phyloP scores from a whole-genome alignment of 2,888 invertebrate species.

The Cremastinae sp. region DNA sequence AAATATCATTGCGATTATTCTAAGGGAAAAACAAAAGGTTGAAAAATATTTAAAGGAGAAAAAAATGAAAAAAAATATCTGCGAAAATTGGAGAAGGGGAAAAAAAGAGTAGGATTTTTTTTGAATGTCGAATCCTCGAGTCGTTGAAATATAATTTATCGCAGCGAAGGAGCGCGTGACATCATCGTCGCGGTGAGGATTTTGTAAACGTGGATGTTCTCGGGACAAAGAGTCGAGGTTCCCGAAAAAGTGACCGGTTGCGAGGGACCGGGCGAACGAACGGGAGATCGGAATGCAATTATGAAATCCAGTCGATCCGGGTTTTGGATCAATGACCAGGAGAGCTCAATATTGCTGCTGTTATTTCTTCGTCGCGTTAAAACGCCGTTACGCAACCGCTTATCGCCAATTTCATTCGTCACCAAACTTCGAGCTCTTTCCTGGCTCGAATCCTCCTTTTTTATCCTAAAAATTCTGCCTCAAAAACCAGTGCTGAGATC shows the following conservation, averaged over 20 bases:
- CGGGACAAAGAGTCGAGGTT: not conserved
- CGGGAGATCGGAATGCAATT: slow-evolving; percentile 65
- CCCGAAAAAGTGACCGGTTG: slow-evolving; percentile 4
- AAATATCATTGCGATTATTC: slow-evolving; percentile 1
- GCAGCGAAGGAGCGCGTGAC: slow-evolving; percentile 57
- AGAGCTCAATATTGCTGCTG: slow-evolving; percentile 26
- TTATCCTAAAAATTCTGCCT: slow-evolving; percentile 42
- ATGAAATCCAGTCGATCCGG: slow-evolving; percentile 63
- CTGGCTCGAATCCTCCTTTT: slow-evolving; percentile 28
- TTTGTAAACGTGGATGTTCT: slow-evolving; percentile 4
- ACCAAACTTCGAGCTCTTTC: slow-evolving; percentile 35
- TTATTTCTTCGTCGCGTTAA: slow-evolving; percentile 60
- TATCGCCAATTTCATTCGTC: slow-evolving; percentile 66
- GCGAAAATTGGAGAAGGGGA: not conserved
- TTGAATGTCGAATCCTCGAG: slow-evolving; percentile 25
- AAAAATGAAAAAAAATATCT: slow-evolving; percentile 3
- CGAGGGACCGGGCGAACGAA: not conserved
- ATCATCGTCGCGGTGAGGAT: slow-evolving; percentile 37
- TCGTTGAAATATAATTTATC: slow-evolving; percentile 58
- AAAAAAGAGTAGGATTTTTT: slow-evolving; percentile 3
- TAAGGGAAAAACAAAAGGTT: not conserved
- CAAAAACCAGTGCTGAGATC: no score
- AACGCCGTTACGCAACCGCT: slow-evolving; percentile 65
- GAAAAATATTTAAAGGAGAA: not conserved
- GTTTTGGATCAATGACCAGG: slow-evolving; percentile 71